Conservation (phyloP, 2,797 vertebrate genomes). For the Leptoclinus maculatus region DNA sequence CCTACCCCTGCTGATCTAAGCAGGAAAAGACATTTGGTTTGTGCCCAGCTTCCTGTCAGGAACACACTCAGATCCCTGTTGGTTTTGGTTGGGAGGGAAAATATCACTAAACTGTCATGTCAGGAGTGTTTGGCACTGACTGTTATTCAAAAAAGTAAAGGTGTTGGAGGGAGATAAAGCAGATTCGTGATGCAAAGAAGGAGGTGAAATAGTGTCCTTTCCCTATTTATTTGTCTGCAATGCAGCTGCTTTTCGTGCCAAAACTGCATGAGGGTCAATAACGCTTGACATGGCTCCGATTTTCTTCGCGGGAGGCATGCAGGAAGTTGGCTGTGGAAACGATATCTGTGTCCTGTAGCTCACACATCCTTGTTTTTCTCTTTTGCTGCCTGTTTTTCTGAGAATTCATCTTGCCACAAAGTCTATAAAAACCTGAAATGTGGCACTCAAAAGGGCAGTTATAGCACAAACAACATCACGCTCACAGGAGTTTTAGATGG, state of each 20-base stretch:
- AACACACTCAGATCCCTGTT: constrained; percentile 68
- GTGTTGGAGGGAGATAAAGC: constrained; percentile 15
- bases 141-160: constrained; percentile 16
- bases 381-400: constrained; percentile 10
- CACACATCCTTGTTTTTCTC: constrained; percentile 34
- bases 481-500: neutral
- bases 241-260: constrained; percentile 78
- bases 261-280: constrained; percentile 71
- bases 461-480: neutral
- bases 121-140: neutral
- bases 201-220: constrained; percentile 38
- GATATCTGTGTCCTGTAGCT: constrained; percentile 38
- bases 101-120: constrained; percentile 46
- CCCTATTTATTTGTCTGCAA: constrained; percentile 73
- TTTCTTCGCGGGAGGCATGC: constrained; percentile 56
- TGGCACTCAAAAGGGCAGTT: neutral
- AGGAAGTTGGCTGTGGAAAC: constrained; percentile 65
- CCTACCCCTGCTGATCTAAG: constrained; percentile 82
- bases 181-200: constrained; percentile 40
- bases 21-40: constrained; percentile 82
- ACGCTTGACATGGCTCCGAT: constrained; percentile 61
- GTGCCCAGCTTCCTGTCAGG: constrained; percentile 82
- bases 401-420: neutral
- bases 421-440: neutral
- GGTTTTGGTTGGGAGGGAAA: constrained; percentile 44